phyloP scores from a whole-genome alignment of 30 jellyfish, hydroid and myxozoan species.

The Nemopilema nomurai region DNA sequence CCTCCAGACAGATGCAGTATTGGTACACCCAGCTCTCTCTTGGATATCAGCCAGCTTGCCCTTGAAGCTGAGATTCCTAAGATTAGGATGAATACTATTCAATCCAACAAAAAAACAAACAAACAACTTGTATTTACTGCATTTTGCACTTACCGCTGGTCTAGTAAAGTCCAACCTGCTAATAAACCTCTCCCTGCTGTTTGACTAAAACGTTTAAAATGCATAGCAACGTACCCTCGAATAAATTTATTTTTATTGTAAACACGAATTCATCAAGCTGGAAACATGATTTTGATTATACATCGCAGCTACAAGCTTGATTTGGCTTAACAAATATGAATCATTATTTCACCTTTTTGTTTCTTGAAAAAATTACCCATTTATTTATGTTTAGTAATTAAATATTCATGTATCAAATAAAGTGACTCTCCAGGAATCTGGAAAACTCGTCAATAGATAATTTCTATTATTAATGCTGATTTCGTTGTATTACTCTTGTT shows the following conservation, averaged over 20 bases:
- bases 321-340: neutral
- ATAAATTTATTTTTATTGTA: too few relatives aligned
- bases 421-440: neutral
- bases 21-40: too few relatives aligned
- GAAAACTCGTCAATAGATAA: neutral
- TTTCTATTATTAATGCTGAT: neutral
- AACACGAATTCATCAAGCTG: neutral
- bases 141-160: neutral
- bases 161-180: neutral
- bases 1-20: too few relatives aligned
- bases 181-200: neutral
- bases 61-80: neutral
- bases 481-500: neutral
- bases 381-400: neutral
- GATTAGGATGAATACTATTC: neutral
- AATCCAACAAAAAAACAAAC: neutral
- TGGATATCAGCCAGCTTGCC: neutral
- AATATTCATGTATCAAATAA: neutral
- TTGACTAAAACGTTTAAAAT: too few relatives aligned
- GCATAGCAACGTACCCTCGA: too few relatives aligned
- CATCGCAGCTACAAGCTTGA: neutral
- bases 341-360: neutral
- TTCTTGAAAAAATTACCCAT: neutral
- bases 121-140: neutral
- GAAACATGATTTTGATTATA: too few relatives aligned